Evolutionary conservation across 1,140 invertebrate genomes (phyloP), one percentile per base, ranked within the genome.

Genomic region (Drosophila azteca): DNA sequence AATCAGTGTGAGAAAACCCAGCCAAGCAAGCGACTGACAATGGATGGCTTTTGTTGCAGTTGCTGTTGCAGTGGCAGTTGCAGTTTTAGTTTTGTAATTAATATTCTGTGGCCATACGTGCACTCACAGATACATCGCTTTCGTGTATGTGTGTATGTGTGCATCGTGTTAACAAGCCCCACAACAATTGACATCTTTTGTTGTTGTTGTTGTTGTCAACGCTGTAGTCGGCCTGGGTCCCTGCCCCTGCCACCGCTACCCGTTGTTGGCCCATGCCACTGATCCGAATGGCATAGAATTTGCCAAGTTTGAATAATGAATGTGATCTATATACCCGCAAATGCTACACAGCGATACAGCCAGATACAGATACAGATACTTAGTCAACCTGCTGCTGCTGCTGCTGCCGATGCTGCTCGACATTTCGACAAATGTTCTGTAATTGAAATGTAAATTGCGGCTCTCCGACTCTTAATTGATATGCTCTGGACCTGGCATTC

Each of bases 391-490:
- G 66, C 65, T 45, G 46, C 58, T 26, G 24, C 57, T 67, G 61
- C 62, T 68, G 66, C 65, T 45, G 46, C 58, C 5, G 24, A 53
- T 67, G 61, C 62, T 67, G 61, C 62, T 67, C 67, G 64, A 64
- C 55, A 55, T 69, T 63, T 75, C 70, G 77, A 75, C 77, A 80
- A 62, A 69, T 52, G 66, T 49, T 45, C 48, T 74, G 78, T 88
- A 87, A 87, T 87, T 87, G 82, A 88, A 76, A 88, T 87, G 82
- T 87, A 87, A 77, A 79, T 85, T 82, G 72, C 62, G 54, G 58
- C 46, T 31, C 26, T 22, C 31, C 31, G 31, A 35, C 29, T 29
- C 50, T 66, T 69, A 64, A 71, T 65, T 81, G 70, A 60, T 74
- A 74, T 74, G 71, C 71, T 43, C 67, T 11, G 51, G 20, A 45